Evolutionary conservation across 2,888 invertebrate genomes (phyloP).

Genomic region (Orgyia antiqua): DNA sequence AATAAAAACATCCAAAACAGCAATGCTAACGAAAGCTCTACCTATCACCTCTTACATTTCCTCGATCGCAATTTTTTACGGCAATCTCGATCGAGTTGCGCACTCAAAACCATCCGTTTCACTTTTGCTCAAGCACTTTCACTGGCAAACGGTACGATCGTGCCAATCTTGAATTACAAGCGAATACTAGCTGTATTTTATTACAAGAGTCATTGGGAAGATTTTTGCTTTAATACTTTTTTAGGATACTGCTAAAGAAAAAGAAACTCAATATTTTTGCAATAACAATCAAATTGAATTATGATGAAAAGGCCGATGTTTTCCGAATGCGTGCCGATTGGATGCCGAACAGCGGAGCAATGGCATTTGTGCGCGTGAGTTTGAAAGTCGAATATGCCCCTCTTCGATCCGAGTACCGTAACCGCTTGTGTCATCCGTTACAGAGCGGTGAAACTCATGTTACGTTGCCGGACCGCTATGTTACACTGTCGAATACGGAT

Average conservation of each 20-base stretch:
- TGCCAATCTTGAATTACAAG: slow-evolving; percentile 29
- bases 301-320: slow-evolving; percentile 29
- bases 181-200: slow-evolving; percentile 39
- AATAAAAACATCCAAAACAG: too few species aligned
- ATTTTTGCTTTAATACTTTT: slow-evolving; percentile 17
- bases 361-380: slow-evolving; percentile 54
- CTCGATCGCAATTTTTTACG: slow-evolving; percentile 52
- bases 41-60: slow-evolving; percentile 49
- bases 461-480: slow-evolving; percentile 62
- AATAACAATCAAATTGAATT: slow-evolving; percentile 28
- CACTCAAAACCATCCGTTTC: slow-evolving; percentile 64
- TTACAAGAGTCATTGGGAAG: slow-evolving; percentile 12
- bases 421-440: slow-evolving; percentile 74
- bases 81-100: slow-evolving; percentile 55
- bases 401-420: slow-evolving; percentile 50
- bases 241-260: slow-evolving; percentile 18
- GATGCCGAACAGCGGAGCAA: slow-evolving; percentile 32
- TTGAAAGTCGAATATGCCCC: slow-evolving; percentile 50
- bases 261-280: slow-evolving; percentile 21
- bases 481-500: slow-evolving; percentile 41
- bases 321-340: slow-evolving; percentile 35
- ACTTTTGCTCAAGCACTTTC: slow-evolving; percentile 72
- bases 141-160: slow-evolving; percentile 61
- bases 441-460: slow-evolving; percentile 61
- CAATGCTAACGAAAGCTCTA: slow-evolving; percentile 8